Evolutionary conservation across 1,140 invertebrate genomes (phyloP), one percentile per base, ranked within the genome.

Genomic region (Dendrolimus punctatus): DNA sequence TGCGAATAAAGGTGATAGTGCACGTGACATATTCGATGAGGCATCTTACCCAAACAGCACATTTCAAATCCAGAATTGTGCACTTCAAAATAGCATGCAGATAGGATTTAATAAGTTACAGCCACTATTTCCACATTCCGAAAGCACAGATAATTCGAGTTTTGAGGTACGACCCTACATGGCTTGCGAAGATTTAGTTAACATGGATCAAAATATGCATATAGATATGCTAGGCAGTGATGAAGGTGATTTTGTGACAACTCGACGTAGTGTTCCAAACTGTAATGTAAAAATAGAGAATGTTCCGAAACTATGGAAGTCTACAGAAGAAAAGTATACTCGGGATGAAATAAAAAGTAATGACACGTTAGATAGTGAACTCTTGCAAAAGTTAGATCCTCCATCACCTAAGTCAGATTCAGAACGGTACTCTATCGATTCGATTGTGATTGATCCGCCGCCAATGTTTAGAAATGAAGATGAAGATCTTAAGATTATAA

Each of bases 171-270:
- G 86, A 36, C 64, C 86, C 47, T 90, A 89, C 52, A 88, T 88
- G 71, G 91, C 90, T 5, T 92, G 91, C 70, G 91, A 92, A 81
- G 90, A 93, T 85, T 72, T 93, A 58, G 84, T 89, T 6, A 90
- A 89, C 66, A 82, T 92, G 55, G 89, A 90, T 64, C 90, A 89
- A 62, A 87, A 87, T 75, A 88, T 85, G 58, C 87, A 74, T 68
- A 82, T 88, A 6, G 69, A 73, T 65, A 79, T 63, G 10, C 54
- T 82, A 9, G 71, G 74, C 40, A 75, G 59, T 49, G 72, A 76
- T 6, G 78, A 76, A 38, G 62, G 57, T 5, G 78, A 83, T 59
- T 86, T 76, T 60, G 58, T 80, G 51, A 62, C 76, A n/a, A 84
- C 74, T 6, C 70, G 83, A 46, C 73, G 74, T 37, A 86, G 80